These are phyloP conservation scores for Oxygymnocypris stewartii DNA, from an alignment of 2,113 vertebrate genomes.

Conservation along the genomic window DNA sequence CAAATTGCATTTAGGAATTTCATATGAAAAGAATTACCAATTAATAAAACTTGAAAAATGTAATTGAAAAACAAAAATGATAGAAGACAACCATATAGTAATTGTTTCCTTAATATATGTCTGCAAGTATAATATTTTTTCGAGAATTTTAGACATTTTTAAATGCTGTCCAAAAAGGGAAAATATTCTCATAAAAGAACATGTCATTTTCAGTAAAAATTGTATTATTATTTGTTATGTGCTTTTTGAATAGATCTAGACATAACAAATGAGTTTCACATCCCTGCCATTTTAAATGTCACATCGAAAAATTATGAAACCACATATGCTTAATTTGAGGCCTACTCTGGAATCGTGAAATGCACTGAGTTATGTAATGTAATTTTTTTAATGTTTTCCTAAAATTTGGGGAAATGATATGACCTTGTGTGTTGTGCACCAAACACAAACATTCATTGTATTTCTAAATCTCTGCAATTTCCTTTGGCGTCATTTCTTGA, in stretches of 20 bases:
- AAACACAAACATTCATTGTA: background rate
- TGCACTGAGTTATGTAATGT: background rate
- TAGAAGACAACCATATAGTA: background rate
- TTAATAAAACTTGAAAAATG: background rate
- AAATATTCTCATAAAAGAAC: background rate
- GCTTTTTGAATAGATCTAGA: background rate
- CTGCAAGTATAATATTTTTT: background rate
- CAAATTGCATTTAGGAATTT: background rate
- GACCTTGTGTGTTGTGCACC: background rate
- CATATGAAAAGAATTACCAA: background rate
- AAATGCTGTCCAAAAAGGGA: no score
- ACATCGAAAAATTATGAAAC: background rate
- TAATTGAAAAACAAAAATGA: background rate
- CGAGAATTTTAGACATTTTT: background rate
- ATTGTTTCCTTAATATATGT: background rate
- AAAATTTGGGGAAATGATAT: background rate
- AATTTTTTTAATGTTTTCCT: constrained; percentile 1
- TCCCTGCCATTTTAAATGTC: background rate
- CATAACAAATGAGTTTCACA: background rate
- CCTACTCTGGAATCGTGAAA: background rate
- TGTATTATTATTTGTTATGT: no score
- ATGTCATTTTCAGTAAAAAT: background rate
- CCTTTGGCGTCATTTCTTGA: constrained; percentile 5
- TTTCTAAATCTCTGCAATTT: constrained; percentile 24
- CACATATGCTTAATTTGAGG: background rate